Conservation (phyloP, 2,888 invertebrate species). For the Meta bourneti region DNA sequence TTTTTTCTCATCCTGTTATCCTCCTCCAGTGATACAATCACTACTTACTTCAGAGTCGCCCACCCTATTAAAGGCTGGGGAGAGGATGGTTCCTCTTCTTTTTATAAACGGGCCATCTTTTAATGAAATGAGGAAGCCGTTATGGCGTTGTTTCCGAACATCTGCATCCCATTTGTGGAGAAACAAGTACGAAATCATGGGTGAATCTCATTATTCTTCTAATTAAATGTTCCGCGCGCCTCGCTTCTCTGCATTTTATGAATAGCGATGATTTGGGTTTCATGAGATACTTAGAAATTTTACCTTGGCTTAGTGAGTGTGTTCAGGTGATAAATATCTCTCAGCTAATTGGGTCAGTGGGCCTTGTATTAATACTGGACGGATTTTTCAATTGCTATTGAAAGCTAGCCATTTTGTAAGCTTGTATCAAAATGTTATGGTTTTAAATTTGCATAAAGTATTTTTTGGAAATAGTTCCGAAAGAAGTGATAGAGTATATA, state of each 20-base stretch:
- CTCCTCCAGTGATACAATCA: conserved; percentile 25
- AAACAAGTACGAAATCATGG: conserved; percentile 32
- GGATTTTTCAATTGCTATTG: too few species aligned
- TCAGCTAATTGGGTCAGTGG: too few species aligned
- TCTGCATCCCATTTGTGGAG: conserved; percentile 46
- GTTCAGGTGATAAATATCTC: too few species aligned
- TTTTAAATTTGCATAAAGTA: too few species aligned
- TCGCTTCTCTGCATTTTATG: conserved; percentile 28
- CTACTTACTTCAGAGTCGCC: conserved; percentile 44
- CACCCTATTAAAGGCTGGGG: conserved; percentile 47
- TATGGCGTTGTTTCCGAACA: conserved; percentile 6
- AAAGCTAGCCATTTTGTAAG: too few species aligned
- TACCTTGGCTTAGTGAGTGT: too few species aligned
- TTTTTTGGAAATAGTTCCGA: too few species aligned
- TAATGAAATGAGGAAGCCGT: conserved; percentile 16
- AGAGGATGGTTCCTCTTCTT: conserved; percentile 28
- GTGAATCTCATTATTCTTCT: conserved; percentile 28
- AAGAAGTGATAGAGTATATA: too few species aligned
- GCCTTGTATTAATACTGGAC: too few species aligned
- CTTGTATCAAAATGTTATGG: too few species aligned
- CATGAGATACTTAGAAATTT: background rate
- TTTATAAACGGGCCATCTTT: conserved; percentile 3
- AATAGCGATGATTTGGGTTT: background rate
- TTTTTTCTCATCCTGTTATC: conserved; percentile 22
- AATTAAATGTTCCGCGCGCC: conserved; percentile 32